Base-by-base conservation (phyloP, 2,888 invertebrate species). In the Apamea epomidion region DNA sequence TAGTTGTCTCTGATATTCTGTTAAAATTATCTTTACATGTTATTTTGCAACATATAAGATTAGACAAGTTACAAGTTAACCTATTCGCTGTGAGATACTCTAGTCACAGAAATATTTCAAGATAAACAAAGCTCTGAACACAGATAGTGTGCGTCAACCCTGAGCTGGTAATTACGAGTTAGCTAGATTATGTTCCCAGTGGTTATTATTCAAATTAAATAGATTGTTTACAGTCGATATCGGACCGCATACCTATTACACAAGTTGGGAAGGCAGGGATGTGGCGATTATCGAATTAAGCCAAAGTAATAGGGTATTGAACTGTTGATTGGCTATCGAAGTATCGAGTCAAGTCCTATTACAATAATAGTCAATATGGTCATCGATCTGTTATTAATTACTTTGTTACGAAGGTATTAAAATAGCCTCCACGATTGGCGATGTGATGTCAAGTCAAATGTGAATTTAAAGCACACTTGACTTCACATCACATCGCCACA, bases 171-270 rank as follows among this genome's bases (percentile, higher is more conserved):
- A 88, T 89, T 83, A 84, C 86, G 60, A 79, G 67, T 80, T 48
- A 80, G 72, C 70, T 78, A 74, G 82, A 86, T 84, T 81, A 85
- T 78, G 81, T 84, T 85, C 72, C 76, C 67, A 64, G 76, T 65
- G 76, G 84, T 81, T 84, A 88, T 88, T 89, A 88, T 86, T 84
- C 76, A 82, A 86, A 89, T 89, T 87, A 89, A 89, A 87, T 85
- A 81, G 82, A 83, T 89, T 84, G 85, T 88, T 89, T 86, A 76
- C 85, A 80, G 74, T 82, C 62, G 76, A 80, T 83, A 84, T 65
- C 29, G 72, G 70, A 86, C 86, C 82, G 76, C 82, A 81, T 81
- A 75, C 78, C 75, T 79, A 74, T 72, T 74, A 74, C 8, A 74
- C 70, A 67, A 73, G 58, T 74, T 67, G 21, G 70, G 64, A 74